Evolutionary conservation across 2,797 vertebrate species (phyloP).

Genomic region (Tokudaia tokunoshimensis): DNA sequence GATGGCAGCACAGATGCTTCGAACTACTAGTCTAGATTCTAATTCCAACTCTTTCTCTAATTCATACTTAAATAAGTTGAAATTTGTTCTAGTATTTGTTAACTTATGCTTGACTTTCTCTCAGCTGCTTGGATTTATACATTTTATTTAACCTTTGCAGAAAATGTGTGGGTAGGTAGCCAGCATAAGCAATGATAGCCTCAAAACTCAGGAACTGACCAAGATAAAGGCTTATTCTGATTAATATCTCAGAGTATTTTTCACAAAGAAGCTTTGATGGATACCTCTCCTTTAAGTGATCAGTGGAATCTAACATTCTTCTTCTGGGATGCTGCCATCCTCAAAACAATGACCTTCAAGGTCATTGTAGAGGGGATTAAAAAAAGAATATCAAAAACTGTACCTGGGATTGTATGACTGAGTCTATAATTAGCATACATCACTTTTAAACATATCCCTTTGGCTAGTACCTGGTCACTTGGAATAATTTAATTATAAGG

Average conservation of each 20-base stretch:
- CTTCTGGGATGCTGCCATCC: neutral
- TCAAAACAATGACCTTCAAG: neutral
- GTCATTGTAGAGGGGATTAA: neutral
- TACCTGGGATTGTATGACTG: neutral
- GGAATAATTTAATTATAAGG: constrained; percentile 14
- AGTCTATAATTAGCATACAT: neutral
- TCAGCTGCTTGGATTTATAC: constrained; percentile 13
- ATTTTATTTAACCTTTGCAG: constrained; percentile 24
- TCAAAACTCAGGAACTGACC: constrained; percentile 4
- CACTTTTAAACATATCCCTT: constrained; percentile 11
- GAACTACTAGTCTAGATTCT: neutral
- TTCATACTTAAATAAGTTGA: constrained; percentile 27
- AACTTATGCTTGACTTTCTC: neutral
- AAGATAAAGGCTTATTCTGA: neutral
- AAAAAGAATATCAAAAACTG: neutral
- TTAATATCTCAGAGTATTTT: neutral
- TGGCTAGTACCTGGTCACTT: neutral
- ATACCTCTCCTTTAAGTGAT: neutral
- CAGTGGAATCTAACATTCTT: neutral
- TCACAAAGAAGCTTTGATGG: neutral
- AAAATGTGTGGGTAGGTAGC: neutral
- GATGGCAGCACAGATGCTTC: neutral
- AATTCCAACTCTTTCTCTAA: neutral
- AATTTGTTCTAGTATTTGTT: constrained; percentile 39
- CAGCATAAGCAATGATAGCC: constrained; percentile 12